Evolutionary conservation across 35 echinoderm and acorn worm species (phyloP).

Genomic region (Apostichopus californicus): DNA sequence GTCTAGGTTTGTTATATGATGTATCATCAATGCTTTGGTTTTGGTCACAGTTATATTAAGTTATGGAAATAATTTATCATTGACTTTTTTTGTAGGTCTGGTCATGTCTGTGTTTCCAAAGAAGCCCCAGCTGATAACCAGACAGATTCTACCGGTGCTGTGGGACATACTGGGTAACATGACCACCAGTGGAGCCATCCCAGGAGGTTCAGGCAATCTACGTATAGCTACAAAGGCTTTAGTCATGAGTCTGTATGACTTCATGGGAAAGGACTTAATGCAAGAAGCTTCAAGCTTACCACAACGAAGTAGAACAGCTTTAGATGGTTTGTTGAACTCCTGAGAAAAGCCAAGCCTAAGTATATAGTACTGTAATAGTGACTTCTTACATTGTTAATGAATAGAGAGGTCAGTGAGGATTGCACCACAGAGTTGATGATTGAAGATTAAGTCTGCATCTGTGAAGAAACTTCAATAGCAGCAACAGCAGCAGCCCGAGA

Average conservation of each 20-base stretch:
- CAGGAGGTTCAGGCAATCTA: slow-evolving; percentile 84
- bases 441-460: too few species aligned
- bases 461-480: too few species aligned
- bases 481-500: too few species aligned
- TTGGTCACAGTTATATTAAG: too few species aligned
- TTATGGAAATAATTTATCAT: too few species aligned
- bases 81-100: slow-evolving; percentile 61
- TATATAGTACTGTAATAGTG: too few species aligned
- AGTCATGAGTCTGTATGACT: slow-evolving; percentile 62
- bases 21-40: too few species aligned
- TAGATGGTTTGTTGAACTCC: slow-evolving; percentile 20
- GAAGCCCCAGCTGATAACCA: slow-evolving; percentile 84
- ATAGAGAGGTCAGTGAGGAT: too few species aligned
- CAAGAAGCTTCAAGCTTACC: slow-evolving; percentile 80
- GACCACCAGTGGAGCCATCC: slow-evolving; percentile 83
- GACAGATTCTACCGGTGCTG: slow-evolving; percentile 88
- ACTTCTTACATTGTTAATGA: too few species aligned
- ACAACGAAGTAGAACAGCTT: slow-evolving; percentile 52
- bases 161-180: slow-evolving; percentile 90
- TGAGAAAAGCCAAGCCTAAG: not conserved
- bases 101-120: slow-evolving; percentile 68
- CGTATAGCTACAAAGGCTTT: slow-evolving; percentile 71
- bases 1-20: too few species aligned
- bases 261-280: slow-evolving; percentile 82
- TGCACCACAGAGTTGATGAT: too few species aligned